Percentiles rank a stretch among this genome's conserved stretches.
Evolutionary conservation across 2,888 invertebrate species (phyloP).

Genomic region (Euphydryas editha): DNA sequence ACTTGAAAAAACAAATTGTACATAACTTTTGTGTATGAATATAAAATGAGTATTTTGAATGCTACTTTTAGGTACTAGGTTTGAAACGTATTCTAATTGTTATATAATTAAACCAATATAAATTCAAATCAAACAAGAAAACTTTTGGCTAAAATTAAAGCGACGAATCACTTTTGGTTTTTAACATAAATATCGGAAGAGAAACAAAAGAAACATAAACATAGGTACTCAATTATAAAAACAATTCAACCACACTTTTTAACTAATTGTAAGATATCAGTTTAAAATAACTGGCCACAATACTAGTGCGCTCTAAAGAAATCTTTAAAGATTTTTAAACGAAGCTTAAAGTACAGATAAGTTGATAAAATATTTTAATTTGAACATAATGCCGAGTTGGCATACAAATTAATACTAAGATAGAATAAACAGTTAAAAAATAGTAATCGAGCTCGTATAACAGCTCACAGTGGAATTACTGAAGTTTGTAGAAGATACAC

Average conservation of each 20-base stretch:
- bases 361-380: constrained; percentile 29
- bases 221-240: constrained; percentile 33
- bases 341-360: constrained; percentile 46
- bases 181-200: constrained; percentile 32
- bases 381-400: constrained; percentile 57
- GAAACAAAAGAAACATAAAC: constrained; percentile 22
- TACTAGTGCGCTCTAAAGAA: constrained; percentile 68
- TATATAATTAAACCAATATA: constrained; percentile 39
- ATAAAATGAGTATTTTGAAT: constrained; percentile 61
- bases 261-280: constrained; percentile 70
- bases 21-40: constrained; percentile 48
- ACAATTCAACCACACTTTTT: constrained; percentile 50
- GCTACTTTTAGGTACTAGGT: constrained; percentile 26
- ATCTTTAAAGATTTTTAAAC: constrained; percentile 57
- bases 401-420: constrained; percentile 67
- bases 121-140: constrained; percentile 33
- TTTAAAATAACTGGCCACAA: constrained; percentile 81
- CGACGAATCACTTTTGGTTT: constrained; percentile 39
- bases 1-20: constrained; percentile 20
- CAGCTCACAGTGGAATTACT: constrained; percentile 64
- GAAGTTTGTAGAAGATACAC: constrained; percentile 57
- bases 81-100: constrained; percentile 20
- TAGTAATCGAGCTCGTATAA: constrained; percentile 59
- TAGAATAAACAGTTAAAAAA: constrained; percentile 69
- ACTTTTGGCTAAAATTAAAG: constrained; percentile 41